These are phyloP conservation scores for Cherax quadricarinatus DNA, from an alignment of 1,140 invertebrate species.

Conservation along the genomic window DNA sequence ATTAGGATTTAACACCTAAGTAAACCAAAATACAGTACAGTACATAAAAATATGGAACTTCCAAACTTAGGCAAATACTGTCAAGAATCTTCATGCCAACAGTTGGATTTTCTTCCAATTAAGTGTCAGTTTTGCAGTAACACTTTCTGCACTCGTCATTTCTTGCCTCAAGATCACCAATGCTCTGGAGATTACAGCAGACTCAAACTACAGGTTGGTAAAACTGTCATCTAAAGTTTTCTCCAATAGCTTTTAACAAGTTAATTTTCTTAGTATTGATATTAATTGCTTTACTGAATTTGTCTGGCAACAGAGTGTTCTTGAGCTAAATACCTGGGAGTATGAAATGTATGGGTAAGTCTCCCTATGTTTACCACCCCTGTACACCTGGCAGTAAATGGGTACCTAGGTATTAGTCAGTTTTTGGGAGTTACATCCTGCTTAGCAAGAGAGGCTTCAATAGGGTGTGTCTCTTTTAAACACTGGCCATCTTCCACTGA, in stretches of 20 bases:
- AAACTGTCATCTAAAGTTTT: background rate
- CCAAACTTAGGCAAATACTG: constrained; percentile 75
- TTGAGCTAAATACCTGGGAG: too few relatives aligned
- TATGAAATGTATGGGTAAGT: too few relatives aligned
- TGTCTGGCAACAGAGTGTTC: too few relatives aligned
- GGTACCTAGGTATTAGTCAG: too few relatives aligned
- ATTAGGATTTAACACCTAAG: background rate
- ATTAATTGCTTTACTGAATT: too few relatives aligned
- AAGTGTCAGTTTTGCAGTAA: constrained; percentile 74
- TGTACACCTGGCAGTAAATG: too few relatives aligned
- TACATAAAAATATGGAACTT: constrained; percentile 72
- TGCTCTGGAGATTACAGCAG: constrained; percentile 72
- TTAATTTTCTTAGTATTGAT: constrained; percentile 43
- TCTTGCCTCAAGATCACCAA: constrained; percentile 75
- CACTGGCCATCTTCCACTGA: too few relatives aligned
- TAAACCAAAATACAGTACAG: background rate
- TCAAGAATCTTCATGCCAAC: constrained; percentile 72
- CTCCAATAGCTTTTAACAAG: constrained; percentile 35
- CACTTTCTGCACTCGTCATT: constrained; percentile 76
- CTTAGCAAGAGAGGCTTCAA: too few relatives aligned
- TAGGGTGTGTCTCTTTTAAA: too few relatives aligned
- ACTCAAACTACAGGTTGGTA: constrained; percentile 18
- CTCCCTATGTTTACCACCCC: too few relatives aligned
- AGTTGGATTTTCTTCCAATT: constrained; percentile 75
- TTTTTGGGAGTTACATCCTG: too few relatives aligned